Base-by-base conservation (phyloP, 2,888 invertebrate genomes). In the Rotaria macrura region DNA sequence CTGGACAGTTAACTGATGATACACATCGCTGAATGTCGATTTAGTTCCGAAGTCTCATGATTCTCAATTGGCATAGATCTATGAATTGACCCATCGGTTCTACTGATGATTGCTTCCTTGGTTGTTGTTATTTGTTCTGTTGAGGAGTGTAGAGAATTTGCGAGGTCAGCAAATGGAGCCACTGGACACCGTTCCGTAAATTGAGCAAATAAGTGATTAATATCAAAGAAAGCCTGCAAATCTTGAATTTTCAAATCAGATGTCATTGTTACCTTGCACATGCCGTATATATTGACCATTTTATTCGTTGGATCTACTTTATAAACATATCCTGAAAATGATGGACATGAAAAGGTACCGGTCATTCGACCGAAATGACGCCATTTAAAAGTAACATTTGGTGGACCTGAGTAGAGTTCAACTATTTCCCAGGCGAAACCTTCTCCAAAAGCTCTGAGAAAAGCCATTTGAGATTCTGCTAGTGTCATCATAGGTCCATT, bases 311-410 rank as follows among this genome's bases (percentile, higher is more conserved):
- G 87, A 25, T 87, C 40, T 1, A 25, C 74, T 9, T 38, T 79
- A 17, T 79, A 79, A 2, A 23, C 10, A 20, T 29, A 20, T 72
- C 65, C 57, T 14, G 54, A 47, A 7, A 40, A 23, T 12, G 17
- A 25, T 29, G 72, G 43, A 2, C 85, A 87, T 29, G 85, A 85
- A 87, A 88, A 88, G 12, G 87, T 85, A 4, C 89, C 89, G 12
- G 87, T 88, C 86, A 88, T 88, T 4, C 85, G 87, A 0, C 89
- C 89, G 88, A 89, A 89, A 86, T 89, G 89, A n/a, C 89, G 87
- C 89, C 89, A 89, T 38, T 88, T 89, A 84, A 89, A 89, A 3
- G 87, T 85, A 7, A 89, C 88, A n/a, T 86, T 87, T 25, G 89
- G 89, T 47, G 89, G 89, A 88, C 89, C 89, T 55, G 88, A 88